Conservation (phyloP, 30 jellyfish, hydroid and myxozoan species). For the Aurelia sp. region DNA sequence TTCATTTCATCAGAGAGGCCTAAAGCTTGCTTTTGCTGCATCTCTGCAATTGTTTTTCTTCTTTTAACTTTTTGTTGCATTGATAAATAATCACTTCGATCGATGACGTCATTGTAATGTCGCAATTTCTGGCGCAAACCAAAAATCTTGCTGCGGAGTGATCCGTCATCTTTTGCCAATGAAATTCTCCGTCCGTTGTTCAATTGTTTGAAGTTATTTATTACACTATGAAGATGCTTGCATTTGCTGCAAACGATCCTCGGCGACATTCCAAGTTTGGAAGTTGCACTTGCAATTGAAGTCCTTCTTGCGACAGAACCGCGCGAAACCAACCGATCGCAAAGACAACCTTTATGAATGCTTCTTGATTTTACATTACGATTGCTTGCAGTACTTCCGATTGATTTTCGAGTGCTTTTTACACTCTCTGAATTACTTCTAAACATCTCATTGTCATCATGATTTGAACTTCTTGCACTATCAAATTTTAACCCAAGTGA, state of each 20-base stretch:
- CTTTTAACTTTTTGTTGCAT: conserved; percentile 48
- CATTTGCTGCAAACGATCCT: conserved; percentile 38
- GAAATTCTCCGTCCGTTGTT: conserved; percentile 21
- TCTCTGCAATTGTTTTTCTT: conserved; percentile 21
- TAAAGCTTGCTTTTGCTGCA: conserved; percentile 39
- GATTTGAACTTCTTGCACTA: not conserved
- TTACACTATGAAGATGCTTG: not conserved
- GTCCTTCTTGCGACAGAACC: not conserved
- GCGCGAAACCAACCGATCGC: conserved; percentile 10
- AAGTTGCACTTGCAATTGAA: conserved; percentile 13
- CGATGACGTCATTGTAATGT: conserved; percentile 32
- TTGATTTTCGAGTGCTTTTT: not conserved
- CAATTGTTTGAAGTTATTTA: not conserved
- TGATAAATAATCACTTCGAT: conserved; percentile 11
- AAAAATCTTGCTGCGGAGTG: conserved; percentile 58
- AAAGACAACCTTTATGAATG: not conserved
- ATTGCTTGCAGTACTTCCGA: not conserved
- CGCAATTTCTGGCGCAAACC: conserved; percentile 46
- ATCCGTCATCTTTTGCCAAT: conserved; percentile 61
- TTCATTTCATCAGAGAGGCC: conserved; percentile 44
- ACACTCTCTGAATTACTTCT: not conserved
- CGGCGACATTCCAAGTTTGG: conserved; percentile 21
- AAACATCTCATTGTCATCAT: not conserved
- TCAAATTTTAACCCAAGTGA: conserved; percentile 4
- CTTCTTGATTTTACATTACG: not conserved